Conservation (phyloP, 2,797 vertebrate species). For the Acipenser ruthenus region DNA sequence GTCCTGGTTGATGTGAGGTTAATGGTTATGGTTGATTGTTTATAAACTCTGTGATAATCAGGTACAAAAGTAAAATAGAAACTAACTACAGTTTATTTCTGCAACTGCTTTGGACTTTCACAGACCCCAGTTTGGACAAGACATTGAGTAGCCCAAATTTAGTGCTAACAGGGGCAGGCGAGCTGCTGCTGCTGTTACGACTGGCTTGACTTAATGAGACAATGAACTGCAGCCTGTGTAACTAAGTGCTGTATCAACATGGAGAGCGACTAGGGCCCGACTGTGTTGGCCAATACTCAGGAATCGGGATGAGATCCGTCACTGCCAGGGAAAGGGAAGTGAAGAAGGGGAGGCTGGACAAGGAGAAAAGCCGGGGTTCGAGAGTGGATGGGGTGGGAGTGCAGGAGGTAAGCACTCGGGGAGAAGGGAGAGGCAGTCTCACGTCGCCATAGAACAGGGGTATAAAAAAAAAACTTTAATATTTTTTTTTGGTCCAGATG, state of each 20-base stretch:
- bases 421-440: not conserved
- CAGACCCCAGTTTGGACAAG: no score
- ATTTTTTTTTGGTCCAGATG: no score
- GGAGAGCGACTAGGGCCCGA: slow-evolving; percentile 40
- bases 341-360: not conserved
- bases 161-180: slow-evolving; percentile 8
- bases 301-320: not conserved
- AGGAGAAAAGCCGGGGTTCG: not conserved
- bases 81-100: no score
- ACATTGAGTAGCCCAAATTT: no score
- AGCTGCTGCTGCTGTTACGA: slow-evolving; percentile 30
- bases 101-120: no score
- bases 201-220: slow-evolving; percentile 37
- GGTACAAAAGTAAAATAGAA: no score
- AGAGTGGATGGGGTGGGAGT: not conserved
- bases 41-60: no score
- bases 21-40: no score
- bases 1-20: no score
- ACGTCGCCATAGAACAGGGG: not conserved
- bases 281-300: not conserved
- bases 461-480: no score
- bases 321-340: slow-evolving; percentile 5
- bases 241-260: slow-evolving; percentile 41
- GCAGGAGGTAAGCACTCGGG: not conserved
- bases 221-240: slow-evolving; percentile 40